Evolutionary conservation across 2,113 vertebrate species (phyloP).

Genomic region (Lethenteron reissneri): DNA sequence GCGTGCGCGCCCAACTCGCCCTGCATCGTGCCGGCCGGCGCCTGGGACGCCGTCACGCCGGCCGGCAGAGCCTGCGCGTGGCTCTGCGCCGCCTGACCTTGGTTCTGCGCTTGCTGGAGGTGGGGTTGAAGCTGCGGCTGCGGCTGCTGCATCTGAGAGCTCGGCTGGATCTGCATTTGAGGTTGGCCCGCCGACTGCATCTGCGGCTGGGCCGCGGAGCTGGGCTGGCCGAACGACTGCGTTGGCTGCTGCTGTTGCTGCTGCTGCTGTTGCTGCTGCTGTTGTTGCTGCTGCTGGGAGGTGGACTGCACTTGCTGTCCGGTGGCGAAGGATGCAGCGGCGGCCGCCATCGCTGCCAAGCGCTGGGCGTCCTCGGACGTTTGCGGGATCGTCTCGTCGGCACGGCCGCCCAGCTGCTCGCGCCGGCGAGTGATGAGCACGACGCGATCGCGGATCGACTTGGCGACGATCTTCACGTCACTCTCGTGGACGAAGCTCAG

Average conservation of each 20-base stretch:
- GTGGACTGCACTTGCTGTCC: slow-evolving; percentile 24
- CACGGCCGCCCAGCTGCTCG: slow-evolving; percentile 15
- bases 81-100: too few relatives aligned
- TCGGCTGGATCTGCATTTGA: slow-evolving; percentile 18
- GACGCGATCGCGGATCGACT: slow-evolving; percentile 81
- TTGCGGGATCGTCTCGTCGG: too few relatives aligned
- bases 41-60: too few relatives aligned
- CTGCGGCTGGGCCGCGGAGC: too few relatives aligned
- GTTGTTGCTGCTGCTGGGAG: slow-evolving; percentile 8
- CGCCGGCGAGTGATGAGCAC: slow-evolving; percentile 73
- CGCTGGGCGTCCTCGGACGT: too few relatives aligned
- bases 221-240: background rate
- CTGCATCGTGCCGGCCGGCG: too few relatives aligned
- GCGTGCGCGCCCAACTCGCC: too few relatives aligned
- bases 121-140: too few relatives aligned
- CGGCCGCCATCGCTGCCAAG: too few relatives aligned
- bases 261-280: slow-evolving; percentile 16
- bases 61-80: too few relatives aligned
- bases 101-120: too few relatives aligned
- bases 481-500: slow-evolving; percentile 87
- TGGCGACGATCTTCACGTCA: slow-evolving; percentile 72
- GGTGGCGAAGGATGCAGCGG: slow-evolving; percentile 10
- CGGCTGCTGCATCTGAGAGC: slow-evolving; percentile 17
- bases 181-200: too few relatives aligned
- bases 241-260: slow-evolving; percentile 21